Evolutionary conservation across 2,888 invertebrate genomes (phyloP).

Genomic region (Copidosoma aretas): DNA sequence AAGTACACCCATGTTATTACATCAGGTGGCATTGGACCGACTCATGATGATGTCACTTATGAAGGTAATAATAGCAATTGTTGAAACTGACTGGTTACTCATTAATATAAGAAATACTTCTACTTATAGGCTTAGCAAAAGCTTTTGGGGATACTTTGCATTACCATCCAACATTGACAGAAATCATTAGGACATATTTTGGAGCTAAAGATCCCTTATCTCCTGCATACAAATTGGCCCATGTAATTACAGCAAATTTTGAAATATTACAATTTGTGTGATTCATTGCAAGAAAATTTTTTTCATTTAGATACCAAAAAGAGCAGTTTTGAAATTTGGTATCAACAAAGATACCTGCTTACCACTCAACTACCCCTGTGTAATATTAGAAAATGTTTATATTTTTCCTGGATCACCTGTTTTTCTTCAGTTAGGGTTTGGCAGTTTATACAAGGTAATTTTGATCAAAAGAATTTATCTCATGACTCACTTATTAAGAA

Average conservation of each 20-base stretch:
- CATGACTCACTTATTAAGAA: no score
- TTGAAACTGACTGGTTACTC: no score
- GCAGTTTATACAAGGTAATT: slow-evolving; percentile 54
- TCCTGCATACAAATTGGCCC: slow-evolving; percentile 62
- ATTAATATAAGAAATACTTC: slow-evolving; percentile 41
- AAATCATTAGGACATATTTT: slow-evolving; percentile 62
- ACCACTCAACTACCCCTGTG: slow-evolving; percentile 61
- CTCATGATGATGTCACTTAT: slow-evolving; percentile 80
- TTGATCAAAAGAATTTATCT: slow-evolving; percentile 2
- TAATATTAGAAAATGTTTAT: slow-evolving; percentile 69
- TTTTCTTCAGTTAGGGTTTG: slow-evolving; percentile 62
- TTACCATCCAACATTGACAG: slow-evolving; percentile 62
- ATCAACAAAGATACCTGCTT: slow-evolving; percentile 50
- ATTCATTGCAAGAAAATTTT: slow-evolving; percentile 16
- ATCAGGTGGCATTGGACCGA: slow-evolving; percentile 79
- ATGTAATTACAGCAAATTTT: slow-evolving; percentile 46
- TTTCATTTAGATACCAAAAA: slow-evolving; percentile 64
- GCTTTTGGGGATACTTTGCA: slow-evolving; percentile 64
- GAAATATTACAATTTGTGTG: not conserved
- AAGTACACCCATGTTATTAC: slow-evolving; percentile 74
- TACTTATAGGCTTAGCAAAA: slow-evolving; percentile 63
- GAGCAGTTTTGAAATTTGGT: slow-evolving; percentile 62
- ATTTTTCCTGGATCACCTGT: slow-evolving; percentile 77
- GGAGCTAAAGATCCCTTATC: slow-evolving; percentile 58
- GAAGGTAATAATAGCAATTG: slow-evolving; percentile 64